Conservation (phyloP, 2,113 vertebrate genomes). For the Octodon degus region DNA sequence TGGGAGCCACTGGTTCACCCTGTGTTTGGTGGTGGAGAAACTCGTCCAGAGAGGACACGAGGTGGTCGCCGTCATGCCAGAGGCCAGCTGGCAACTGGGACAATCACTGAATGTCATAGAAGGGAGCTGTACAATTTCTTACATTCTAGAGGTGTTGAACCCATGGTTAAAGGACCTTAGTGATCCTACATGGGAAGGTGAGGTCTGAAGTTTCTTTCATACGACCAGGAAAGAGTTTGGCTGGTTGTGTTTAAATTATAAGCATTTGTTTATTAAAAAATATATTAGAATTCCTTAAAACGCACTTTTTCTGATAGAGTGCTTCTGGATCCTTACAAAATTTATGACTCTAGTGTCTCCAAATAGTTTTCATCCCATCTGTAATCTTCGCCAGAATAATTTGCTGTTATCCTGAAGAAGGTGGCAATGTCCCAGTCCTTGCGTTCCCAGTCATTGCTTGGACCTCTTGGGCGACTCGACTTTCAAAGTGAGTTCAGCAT, state of each 20-base stretch:
- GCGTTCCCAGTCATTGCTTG: conserved; percentile 17
- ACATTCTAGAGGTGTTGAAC: not conserved
- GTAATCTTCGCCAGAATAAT: conserved; percentile 68
- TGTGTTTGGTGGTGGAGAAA: not conserved
- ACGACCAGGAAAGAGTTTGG: too few relatives aligned
- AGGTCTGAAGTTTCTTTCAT: too few relatives aligned
- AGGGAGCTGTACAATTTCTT: not conserved
- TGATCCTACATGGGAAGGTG: too few relatives aligned
- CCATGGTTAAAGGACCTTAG: not conserved
- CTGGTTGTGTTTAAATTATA: too few relatives aligned
- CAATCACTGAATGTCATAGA: not conserved
- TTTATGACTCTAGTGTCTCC: conserved; percentile 72
- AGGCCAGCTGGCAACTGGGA: not conserved
- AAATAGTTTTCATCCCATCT: conserved; percentile 76
- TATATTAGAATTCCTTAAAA: conserved; percentile 61
- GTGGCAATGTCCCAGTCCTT: conserved; percentile 65
- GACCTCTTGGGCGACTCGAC: conserved; percentile 66
- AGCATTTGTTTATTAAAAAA: too few relatives aligned
- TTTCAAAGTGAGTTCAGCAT: conserved; percentile 70
- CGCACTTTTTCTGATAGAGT: conserved; percentile 73
- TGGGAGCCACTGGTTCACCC: not conserved
- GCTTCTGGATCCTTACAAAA: conserved; percentile 71
- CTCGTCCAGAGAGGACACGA: not conserved
- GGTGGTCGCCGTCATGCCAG: not conserved
- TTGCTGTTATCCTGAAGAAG: conserved; percentile 68